Conservation (phyloP, 2,888 invertebrate genomes). For the Ethmia dodecea region DNA sequence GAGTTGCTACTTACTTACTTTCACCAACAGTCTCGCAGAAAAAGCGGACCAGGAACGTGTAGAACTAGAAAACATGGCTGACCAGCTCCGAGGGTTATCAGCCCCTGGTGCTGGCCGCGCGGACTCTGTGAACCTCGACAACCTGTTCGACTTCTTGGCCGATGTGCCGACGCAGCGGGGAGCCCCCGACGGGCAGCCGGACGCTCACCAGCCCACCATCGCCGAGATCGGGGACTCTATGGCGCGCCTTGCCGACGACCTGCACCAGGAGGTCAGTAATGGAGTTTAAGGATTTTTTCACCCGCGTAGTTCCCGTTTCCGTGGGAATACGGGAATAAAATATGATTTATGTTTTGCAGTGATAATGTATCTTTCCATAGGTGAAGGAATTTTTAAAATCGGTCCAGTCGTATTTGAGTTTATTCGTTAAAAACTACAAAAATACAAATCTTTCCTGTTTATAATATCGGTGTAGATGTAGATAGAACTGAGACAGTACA, state of each 20-base stretch:
- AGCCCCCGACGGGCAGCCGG: constrained; percentile 71
- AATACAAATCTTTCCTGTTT: no score
- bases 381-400: no score
- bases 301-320: no score
- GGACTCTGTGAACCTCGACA: constrained; percentile 91
- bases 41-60: constrained; percentile 80
- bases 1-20: no score
- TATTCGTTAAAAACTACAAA: no score
- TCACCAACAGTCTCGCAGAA: constrained; percentile 77
- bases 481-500: no score
- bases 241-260: constrained; percentile 88
- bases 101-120: constrained; percentile 59
- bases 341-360: no score
- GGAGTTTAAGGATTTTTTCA: no score
- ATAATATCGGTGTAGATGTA: no score
- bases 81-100: constrained; percentile 55
- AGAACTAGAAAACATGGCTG: constrained; percentile 71
- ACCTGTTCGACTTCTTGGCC: constrained; percentile 92
- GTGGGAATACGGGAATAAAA: no score
- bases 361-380: no score
- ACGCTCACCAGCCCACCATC: constrained; percentile 80
- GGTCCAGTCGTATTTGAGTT: no score
- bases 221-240: constrained; percentile 91
- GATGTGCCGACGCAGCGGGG: constrained; percentile 79
- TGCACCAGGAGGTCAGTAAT: constrained; percentile 85